Evolutionary conservation across 2,113 vertebrate genomes (phyloP).

Genomic region (Limnothrissa miodon): DNA sequence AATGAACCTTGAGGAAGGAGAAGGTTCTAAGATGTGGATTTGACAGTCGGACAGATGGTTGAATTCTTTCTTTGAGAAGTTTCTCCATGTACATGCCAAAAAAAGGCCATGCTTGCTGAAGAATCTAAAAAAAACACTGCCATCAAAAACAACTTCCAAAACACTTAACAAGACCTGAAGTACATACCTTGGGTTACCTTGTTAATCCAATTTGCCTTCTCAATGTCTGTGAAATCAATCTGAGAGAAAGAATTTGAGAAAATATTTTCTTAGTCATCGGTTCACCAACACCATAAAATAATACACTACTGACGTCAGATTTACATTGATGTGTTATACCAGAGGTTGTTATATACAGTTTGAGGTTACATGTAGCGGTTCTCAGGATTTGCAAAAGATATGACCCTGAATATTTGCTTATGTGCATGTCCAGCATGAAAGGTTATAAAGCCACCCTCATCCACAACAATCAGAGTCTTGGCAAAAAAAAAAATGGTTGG

Average conservation of each 20-base stretch:
- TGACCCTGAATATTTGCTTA: background rate
- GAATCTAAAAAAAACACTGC: slow-evolving; percentile 68
- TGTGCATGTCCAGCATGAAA: background rate
- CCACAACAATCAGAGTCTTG: background rate
- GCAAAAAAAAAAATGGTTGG: background rate
- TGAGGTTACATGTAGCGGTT: background rate
- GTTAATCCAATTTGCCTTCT: slow-evolving; percentile 92
- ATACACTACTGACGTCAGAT: too few species aligned
- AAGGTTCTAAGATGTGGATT: slow-evolving; percentile 82
- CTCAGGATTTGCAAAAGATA: background rate
- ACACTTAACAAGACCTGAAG: background rate
- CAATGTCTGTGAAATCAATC: slow-evolving; percentile 89
- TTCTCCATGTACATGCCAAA: slow-evolving; percentile 91
- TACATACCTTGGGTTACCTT: slow-evolving; percentile 75
- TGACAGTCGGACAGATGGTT: slow-evolving; percentile 79
- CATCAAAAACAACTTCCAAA: background rate
- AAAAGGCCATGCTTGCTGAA: slow-evolving; percentile 92
- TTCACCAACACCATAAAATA: background rate
- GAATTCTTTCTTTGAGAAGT: slow-evolving; percentile 81
- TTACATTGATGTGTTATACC: too few species aligned
- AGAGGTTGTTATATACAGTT: background rate
- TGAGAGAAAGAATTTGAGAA: slow-evolving; percentile 48
- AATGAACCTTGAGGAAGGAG: slow-evolving; percentile 87
- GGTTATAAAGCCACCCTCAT: background rate
- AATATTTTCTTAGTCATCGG: background rate